Evolutionary conservation across 2,797 vertebrate species (phyloP).

Genomic region (Sebastes steindachneri): DNA sequence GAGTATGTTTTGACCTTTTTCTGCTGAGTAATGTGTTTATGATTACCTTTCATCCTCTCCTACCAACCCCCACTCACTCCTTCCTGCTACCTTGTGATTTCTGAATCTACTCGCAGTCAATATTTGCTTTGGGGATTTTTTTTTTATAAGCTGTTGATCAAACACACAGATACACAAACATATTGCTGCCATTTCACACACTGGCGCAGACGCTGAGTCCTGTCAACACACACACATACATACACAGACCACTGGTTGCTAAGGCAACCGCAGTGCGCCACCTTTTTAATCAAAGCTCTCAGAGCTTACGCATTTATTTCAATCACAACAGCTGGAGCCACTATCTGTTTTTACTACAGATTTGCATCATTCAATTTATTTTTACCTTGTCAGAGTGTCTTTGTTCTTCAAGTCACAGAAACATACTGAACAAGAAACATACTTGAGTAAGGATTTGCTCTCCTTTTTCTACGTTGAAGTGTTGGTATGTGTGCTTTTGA

Average conservation of each 20-base stretch:
- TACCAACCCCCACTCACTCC: not conserved
- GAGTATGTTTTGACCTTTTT: conserved; percentile 46
- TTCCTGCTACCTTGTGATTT: conserved; percentile 28
- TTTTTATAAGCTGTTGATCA: conserved; percentile 53
- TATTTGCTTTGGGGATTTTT: conserved; percentile 39
- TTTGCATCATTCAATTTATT: not conserved
- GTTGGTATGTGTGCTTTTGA: not conserved
- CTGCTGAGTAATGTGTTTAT: conserved; percentile 22
- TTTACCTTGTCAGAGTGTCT: not conserved
- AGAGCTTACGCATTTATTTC: conserved; percentile 58
- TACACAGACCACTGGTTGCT: conserved; percentile 62
- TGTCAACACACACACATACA: conserved; percentile 23
- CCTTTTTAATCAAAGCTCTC: conserved; percentile 68
- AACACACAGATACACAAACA: conserved; percentile 24
- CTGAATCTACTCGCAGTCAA: conserved; percentile 37
- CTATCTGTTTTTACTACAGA: conserved; percentile 2
- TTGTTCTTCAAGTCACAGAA: not conserved
- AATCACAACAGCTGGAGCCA: conserved; percentile 39
- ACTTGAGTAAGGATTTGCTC: not conserved
- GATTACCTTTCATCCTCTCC: conserved; percentile 17
- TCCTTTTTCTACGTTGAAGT: not conserved
- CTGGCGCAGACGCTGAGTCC: not conserved
- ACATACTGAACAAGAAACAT: not conserved
- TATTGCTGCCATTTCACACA: conserved; percentile 17
- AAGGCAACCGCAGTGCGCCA: conserved; percentile 68